Base-by-base conservation (phyloP, 1,140 invertebrate species). In the Aphelinus certus region DNA sequence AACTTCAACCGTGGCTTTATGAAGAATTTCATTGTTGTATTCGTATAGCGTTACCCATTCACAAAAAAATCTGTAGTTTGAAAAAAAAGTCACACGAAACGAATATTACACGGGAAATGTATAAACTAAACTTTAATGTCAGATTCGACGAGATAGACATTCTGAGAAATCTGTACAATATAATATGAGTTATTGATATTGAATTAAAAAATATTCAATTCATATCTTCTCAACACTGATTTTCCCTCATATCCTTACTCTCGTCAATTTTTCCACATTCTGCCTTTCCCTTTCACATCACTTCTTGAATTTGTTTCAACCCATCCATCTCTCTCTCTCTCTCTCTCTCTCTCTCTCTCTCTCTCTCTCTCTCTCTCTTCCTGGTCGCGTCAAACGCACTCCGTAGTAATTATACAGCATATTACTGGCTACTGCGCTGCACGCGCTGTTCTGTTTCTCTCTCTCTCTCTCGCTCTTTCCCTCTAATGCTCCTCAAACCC, bases 401-500 rank as follows among this genome's bases (percentile, higher is more conserved):
- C 65, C 55, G 66, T 51, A 69, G 73, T 71, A 75, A 75, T 75
- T 75, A 71, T 48, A 65, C 47, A 58, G 66, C 51, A 43, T 61
- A 71, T 75, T 75, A 70, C 62, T 56, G 53, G 56, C 62, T 47
- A 69, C 7, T 49, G 7, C 5, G 10, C 61, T 53, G 3, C 46
- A 4, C 49, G 4, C 1, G 26, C 53, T 6, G 48, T 55, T 45
- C 51, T 57, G 48, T 64, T 71, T 71, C 10, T 47, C 42, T 42
- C 70, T 48, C 70, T 48, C 57, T 71, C 9, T 6, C 26, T 43
- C 7, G 26, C 6, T 70, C 43, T 53, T 53, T 47, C 26, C 9
- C 26, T 2, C 1, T n/a, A 7, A 26, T 47, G 26, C 26, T 55
- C n/a, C 26, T 26, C 26, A 26, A 26, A 26, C 26, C 26, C 26